phyloP scores from a whole-genome alignment of 2,888 invertebrate species.

The Brachyptera risi region DNA sequence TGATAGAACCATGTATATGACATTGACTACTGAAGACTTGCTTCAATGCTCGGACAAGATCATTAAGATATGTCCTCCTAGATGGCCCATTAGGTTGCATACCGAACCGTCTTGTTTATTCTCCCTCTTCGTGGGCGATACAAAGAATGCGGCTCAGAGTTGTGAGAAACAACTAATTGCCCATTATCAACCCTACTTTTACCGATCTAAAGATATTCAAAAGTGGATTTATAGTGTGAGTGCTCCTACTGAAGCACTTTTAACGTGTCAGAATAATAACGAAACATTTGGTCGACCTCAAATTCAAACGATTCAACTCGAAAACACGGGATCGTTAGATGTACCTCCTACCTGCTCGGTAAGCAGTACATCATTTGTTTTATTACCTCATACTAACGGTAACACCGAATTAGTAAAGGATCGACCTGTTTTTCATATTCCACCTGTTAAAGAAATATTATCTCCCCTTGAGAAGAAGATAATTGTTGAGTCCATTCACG shows the following conservation, averaged over 20 bases:
- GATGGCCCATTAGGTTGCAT: background rate
- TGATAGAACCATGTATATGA: background rate
- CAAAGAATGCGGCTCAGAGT: background rate
- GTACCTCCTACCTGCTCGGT: background rate
- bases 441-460: background rate
- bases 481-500: background rate
- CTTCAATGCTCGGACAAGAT: background rate
- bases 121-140: background rate
- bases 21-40: background rate
- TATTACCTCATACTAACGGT: background rate
- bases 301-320: background rate
- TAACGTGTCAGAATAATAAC: background rate
- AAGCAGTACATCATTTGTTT: background rate
- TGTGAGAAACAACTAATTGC: background rate
- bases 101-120: background rate
- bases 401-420: background rate
- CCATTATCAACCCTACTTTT: background rate
- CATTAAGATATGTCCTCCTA: background rate
- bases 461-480: background rate
- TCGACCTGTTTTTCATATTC: background rate
- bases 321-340: background rate
- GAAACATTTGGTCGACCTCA: background rate
- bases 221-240: background rate
- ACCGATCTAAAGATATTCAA: background rate
- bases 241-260: background rate